phyloP scores from a whole-genome alignment of 1,140 invertebrate species.

The Polypedilum vanderplanki region DNA sequence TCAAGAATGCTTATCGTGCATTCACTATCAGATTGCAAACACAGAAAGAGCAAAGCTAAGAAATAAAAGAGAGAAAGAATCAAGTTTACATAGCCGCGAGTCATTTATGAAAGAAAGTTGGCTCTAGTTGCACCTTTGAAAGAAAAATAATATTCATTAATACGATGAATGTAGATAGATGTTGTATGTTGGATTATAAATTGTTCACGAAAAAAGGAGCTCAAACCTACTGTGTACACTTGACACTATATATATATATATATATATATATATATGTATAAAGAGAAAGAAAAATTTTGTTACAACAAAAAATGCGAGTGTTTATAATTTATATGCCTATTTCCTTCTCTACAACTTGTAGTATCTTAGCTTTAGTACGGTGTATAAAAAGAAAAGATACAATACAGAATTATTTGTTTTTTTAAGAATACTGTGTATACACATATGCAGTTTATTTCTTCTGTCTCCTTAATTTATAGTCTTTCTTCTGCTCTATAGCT shows the following conservation, averaged over 20 bases:
- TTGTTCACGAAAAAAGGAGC: constrained; percentile 12
- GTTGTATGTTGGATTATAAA: neutral
- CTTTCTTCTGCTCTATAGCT: too few species aligned
- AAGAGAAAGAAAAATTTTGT: neutral
- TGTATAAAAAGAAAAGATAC: neutral
- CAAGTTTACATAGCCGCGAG: neutral
- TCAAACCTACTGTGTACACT: constrained; percentile 7
- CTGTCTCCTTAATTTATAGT: too few species aligned
- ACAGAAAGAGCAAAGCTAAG: neutral
- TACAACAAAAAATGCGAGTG: neutral
- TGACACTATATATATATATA: too few species aligned
- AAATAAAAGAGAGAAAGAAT: neutral
- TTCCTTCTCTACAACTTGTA: neutral
- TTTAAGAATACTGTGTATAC: too few species aligned
- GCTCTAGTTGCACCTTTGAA: neutral
- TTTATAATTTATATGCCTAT: neutral
- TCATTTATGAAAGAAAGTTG: constrained; percentile 15
- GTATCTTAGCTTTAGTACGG: neutral
- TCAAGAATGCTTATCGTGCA: neutral
- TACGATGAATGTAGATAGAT: neutral
- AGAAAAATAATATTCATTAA: neutral
- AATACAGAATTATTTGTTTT: neutral
- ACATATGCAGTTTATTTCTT: too few species aligned
- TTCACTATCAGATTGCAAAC: neutral
- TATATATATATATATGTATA: too few species aligned